phyloP scores from a whole-genome alignment of 2,888 invertebrate genomes.

The Caradrina clavipalpis region DNA sequence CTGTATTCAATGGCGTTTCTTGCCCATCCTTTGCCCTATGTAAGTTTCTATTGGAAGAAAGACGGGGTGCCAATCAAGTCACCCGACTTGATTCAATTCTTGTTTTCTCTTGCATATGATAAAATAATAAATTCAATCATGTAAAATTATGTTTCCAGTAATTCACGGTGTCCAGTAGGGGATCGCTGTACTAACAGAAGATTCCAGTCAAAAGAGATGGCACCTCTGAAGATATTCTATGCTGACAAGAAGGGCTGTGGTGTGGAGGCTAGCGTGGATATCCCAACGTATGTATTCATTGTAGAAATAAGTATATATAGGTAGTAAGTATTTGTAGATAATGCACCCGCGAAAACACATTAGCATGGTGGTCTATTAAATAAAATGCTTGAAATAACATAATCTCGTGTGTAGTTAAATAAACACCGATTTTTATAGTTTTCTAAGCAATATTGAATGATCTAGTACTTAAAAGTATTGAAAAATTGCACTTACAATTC shows the following conservation, averaged over 20 bases:
- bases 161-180: conserved; percentile 96
- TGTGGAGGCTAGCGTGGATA: conserved; percentile 94
- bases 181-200: conserved; percentile 98
- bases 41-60: no score
- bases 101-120: no score
- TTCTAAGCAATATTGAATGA: neutral
- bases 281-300: conserved; percentile 91
- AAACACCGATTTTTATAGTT: neutral
- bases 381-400: neutral
- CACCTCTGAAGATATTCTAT: conserved; percentile 96
- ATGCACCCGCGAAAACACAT: conserved; percentile 22
- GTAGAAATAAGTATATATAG: no score
- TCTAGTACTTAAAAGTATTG: neutral
- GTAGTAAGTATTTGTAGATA: no score
- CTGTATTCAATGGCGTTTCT: no score
- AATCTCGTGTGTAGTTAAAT: no score
- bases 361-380: neutral
- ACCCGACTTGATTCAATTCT: no score
- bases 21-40: no score
- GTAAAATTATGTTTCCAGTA: conserved; percentile 91
- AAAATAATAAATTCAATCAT: neutral
- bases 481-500: neutral
- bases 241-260: conserved; percentile 99
- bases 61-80: no score
- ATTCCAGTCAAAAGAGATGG: conserved; percentile 97